Evolutionary conservation across 37 sponge, comb jelly and placozoan species (phyloP), one percentile per base, ranked within the genome.

Genomic region (Cliona cf. orientalis): DNA sequence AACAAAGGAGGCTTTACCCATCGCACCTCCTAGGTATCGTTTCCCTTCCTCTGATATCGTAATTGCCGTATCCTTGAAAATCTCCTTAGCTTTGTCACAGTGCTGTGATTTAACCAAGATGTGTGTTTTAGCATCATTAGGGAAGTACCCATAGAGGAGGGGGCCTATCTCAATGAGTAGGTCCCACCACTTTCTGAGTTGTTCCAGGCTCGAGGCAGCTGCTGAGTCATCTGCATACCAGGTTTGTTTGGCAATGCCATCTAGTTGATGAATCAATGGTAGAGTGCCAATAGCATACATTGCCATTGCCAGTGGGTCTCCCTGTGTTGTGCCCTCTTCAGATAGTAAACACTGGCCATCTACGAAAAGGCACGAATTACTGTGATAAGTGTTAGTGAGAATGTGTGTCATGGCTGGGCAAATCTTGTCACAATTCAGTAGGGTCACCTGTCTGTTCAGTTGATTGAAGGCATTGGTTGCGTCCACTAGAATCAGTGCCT

Each of bases 41-140:
- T 42, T 21, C 14, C 80, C 80, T n/a, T 68, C 40, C 23, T 69
- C 35, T 26, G 64, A 33, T 23, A 72, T 72, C 21, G 23, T 44
- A 14, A 80, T 32, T 35, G 28, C 58, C 4, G 69, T 46, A 49
- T 46, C 69, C 31, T 64, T 25, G 46, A 78, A 78, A 5, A 64
- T 11, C 46, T 40, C 46, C 35, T 78, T 42, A 0, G 79, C 79
- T 46, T 26, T 31, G 43, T 78, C 45, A 11, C 64, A 5, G 28
- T 81, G 71, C 31, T 82, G 66, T 32, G 74, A 66, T 72, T 82
- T 82, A 31, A 61, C 65, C 9, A 82, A 9, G 40, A 82, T 17
- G n/a, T 42, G 43, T 43, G 75, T 66, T 66, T 74, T 84, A 21
- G 38, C 4, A 22, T 40, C 63, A 61, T 72, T 82, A 31, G 74